phyloP scores from a whole-genome alignment of 2,113 vertebrate species.

The Chunga burmeisteri region DNA sequence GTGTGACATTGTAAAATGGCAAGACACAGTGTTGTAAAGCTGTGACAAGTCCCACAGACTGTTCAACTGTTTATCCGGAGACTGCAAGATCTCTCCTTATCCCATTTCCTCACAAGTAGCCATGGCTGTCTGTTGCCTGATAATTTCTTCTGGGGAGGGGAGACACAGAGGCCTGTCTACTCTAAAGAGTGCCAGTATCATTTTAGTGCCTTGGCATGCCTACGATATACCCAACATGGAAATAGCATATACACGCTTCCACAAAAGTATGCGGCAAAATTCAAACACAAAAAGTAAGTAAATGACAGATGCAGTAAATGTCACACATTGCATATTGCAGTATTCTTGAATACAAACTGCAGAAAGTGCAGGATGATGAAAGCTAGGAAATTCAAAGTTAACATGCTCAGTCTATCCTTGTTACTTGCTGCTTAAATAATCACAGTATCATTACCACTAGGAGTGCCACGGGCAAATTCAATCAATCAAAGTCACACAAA shows the following conservation, averaged over 20 bases:
- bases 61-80: background rate
- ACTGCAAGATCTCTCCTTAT: background rate
- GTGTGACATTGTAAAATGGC: background rate
- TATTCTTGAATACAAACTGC: background rate
- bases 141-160: background rate
- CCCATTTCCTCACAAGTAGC: background rate
- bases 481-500: constrained; percentile 2
- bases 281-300: background rate
- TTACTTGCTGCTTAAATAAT: constrained; percentile 22
- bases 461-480: background rate
- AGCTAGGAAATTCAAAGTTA: background rate
- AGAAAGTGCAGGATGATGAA: background rate
- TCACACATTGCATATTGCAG: background rate
- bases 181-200: background rate
- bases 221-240: background rate
- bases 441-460: background rate
- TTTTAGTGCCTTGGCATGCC: background rate
- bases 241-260: background rate
- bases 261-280: background rate
- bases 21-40: background rate
- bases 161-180: background rate
- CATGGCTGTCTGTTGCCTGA: background rate
- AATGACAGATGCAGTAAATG: background rate
- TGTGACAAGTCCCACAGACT: background rate
- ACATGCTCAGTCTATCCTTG: background rate